Conservation (phyloP, 2,797 vertebrate species). For the Odontamblyopus lacepedii region DNA sequence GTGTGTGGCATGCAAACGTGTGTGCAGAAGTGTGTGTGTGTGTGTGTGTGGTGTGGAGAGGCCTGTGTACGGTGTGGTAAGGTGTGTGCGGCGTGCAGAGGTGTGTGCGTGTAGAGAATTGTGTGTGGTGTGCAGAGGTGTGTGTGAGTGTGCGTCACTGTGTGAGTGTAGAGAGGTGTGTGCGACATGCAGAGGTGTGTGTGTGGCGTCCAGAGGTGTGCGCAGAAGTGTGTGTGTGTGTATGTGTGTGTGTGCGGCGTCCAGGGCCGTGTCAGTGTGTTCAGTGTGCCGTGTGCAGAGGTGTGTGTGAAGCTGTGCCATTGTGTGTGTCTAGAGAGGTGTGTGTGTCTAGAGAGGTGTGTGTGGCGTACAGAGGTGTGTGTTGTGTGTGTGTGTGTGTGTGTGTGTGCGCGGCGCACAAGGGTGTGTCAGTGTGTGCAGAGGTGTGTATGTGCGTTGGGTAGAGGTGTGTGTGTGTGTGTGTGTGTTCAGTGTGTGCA, state of each 20-base stretch:
- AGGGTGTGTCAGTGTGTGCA: too few relatives aligned
- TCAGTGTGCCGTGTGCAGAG: too few relatives aligned
- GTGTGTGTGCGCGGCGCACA: too few relatives aligned
- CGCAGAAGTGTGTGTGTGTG: too few relatives aligned
- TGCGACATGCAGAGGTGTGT: background rate
- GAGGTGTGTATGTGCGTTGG: background rate
- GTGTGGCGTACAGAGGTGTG: background rate
- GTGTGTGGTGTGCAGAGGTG: conserved; percentile 14
- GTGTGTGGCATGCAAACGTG: too few relatives aligned
- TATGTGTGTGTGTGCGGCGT: conserved; percentile 13
- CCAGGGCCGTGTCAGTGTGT: background rate
- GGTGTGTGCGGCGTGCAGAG: background rate
- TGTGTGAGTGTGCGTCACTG: too few relatives aligned
- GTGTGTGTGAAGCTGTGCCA: background rate
- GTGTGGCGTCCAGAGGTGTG: background rate
- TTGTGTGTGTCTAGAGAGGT: too few relatives aligned
- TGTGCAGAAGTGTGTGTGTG: conserved; percentile 42
- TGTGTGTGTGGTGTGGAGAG: background rate
- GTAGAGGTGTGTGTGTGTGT: background rate
- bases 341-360: background rate
- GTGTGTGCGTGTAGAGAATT: too few relatives aligned
- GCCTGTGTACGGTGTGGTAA: background rate
- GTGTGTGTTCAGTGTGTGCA: background rate
- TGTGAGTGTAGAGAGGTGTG: too few relatives aligned
- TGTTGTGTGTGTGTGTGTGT: too few relatives aligned